phyloP scores from a whole-genome alignment of 2,113 vertebrate species.

The Anguilla japonica region DNA sequence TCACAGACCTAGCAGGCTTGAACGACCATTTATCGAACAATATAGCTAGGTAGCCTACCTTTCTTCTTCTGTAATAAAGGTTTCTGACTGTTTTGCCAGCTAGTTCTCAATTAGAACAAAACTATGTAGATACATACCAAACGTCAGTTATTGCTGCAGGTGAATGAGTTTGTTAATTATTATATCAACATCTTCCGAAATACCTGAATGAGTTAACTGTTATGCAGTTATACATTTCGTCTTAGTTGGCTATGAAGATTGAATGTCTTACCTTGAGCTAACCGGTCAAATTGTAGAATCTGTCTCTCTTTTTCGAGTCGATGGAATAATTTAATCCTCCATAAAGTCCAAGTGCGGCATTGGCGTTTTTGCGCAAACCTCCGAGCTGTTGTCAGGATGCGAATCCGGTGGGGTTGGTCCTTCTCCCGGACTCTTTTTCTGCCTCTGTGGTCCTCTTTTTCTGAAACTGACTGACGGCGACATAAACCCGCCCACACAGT shows the following conservation, averaged over 20 bases:
- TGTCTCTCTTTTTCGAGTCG: conserved; percentile 16
- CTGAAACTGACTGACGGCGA: conserved; percentile 27
- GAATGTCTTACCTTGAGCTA: conserved; percentile 25
- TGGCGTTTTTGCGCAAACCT: conserved; percentile 11
- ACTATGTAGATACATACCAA: background rate
- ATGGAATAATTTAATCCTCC: conserved; percentile 22
- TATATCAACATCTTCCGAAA: background rate
- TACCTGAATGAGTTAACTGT: background rate
- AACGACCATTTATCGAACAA: background rate
- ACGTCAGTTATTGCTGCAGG: background rate
- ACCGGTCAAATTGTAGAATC: conserved; percentile 16
- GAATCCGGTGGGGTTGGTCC: background rate
- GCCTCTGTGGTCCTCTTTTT: conserved; percentile 19
- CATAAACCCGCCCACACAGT: conserved; percentile 1
- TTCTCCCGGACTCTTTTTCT: conserved; percentile 20
- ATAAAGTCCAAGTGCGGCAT: conserved; percentile 6
- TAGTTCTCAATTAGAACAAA: background rate
- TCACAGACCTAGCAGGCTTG: conserved; percentile 2
- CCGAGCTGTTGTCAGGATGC: conserved; percentile 8
- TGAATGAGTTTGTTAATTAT: background rate
- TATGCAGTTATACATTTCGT: background rate
- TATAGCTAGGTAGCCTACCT: background rate
- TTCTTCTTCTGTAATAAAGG: background rate
- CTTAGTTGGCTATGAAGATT: background rate
- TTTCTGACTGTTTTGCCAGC: background rate